Base-by-base conservation (phyloP, 2,113 vertebrate species). In the Centrocercus urophasianus region DNA sequence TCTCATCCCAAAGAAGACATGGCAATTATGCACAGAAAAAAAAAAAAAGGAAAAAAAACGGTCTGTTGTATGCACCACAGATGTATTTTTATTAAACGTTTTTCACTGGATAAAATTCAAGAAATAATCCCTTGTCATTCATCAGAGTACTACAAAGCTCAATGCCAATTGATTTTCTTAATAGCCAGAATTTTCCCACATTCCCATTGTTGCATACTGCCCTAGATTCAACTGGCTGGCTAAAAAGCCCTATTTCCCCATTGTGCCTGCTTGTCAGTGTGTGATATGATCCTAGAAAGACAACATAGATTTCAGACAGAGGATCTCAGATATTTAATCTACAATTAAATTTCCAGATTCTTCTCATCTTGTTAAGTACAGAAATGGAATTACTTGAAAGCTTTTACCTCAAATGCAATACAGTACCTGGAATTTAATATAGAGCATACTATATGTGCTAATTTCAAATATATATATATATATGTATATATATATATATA, bases 351-450 rank as follows among this genome's bases (percentile, higher is more conserved):
- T 54, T 74, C 25, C 76, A 80, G 19, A 83, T 61, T 52, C 14
- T 10, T 61, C 28, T 32, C 3, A 48, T 76, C 42, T 50, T 28
- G 1, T 64, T 67, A 59, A 78, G 43, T 61, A 54, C 10, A 67
- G 6, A 8, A 82, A 48, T 7, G 11, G 8, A 88, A 2, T 5
- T 66, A 18, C 42, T 71, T 90, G 34, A 86, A 90, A 38, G 5
- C 7, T 89, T 88, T 88, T 73, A 38, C 40, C 22, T 52, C 34
- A 82, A 72, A 59, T 25, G 5, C 3, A 36, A 10, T 43, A 7
- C 5, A 11, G 7, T 70, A 6, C 5, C 19, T 66, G 40, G 6
- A 63, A 66, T 0, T 0, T 63, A 88, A 4, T 32, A 8, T 2
- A 57, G 10, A 79, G 1, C 11, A 48, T 8, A 47, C 2, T 36